Conservation (phyloP, 1,140 invertebrate species). For the Anagrus nilaparvatae region DNA sequence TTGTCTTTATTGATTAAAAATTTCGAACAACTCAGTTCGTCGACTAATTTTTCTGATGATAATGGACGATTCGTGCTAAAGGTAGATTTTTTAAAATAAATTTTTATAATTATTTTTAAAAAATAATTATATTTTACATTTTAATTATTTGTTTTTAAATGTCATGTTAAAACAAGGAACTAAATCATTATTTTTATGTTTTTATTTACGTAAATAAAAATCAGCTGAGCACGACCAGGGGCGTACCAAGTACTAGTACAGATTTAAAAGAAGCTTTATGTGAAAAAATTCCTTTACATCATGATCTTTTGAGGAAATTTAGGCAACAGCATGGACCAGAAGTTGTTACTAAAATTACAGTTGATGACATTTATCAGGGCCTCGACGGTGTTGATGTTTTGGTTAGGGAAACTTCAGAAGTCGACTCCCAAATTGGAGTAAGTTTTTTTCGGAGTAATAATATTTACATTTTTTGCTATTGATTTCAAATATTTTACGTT, state of each 20-base stretch:
- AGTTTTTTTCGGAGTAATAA: constrained; percentile 3
- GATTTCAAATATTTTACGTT: background rate
- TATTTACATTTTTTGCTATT: too few relatives aligned
- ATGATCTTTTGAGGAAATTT: constrained; percentile 28
- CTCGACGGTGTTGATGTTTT: constrained; percentile 22
- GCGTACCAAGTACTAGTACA: constrained; percentile 22
- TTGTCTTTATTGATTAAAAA: background rate
- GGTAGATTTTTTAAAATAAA: too few relatives aligned
- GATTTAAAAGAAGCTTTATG: constrained; percentile 29
- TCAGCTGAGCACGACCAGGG: constrained; percentile 28
- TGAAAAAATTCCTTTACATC: constrained; percentile 30
- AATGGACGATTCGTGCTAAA: constrained; percentile 4
- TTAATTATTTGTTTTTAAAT: background rate
- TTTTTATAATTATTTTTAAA: too few relatives aligned
- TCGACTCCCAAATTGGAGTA: constrained; percentile 23
- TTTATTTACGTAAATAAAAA: too few relatives aligned
- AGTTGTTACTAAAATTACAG: constrained; percentile 24
- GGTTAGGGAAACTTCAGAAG: constrained; percentile 28
- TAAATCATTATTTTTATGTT: too few relatives aligned
- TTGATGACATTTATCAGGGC: constrained; percentile 28
- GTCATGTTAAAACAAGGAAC: constrained; percentile 1
- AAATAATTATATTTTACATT: too few relatives aligned
- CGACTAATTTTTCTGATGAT: background rate
- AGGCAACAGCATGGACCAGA: constrained; percentile 20
- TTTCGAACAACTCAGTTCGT: constrained; percentile 1